Percentiles rank a stretch among this genome's conserved stretches.
These are phyloP conservation scores for Esperia sulphurella DNA, from an alignment of 2,888 invertebrate species.

Conservation along the genomic window DNA sequence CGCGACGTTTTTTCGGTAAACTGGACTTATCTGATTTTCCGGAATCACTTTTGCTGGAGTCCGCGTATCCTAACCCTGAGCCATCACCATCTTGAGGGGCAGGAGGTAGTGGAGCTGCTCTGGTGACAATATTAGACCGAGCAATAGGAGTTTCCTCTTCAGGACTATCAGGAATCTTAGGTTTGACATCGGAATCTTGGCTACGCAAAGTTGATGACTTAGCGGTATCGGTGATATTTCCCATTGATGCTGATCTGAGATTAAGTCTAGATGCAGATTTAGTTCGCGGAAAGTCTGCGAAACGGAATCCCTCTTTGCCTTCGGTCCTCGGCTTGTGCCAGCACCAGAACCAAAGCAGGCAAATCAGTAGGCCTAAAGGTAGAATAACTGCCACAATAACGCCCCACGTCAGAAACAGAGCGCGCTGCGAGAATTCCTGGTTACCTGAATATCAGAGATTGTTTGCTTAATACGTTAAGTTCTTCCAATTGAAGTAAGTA, in stretches of 20 bases:
- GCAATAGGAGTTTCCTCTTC: constrained; percentile 54
- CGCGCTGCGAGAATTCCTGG: constrained; percentile 84
- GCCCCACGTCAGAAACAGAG: constrained; percentile 86
- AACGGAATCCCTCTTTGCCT: constrained; percentile 79
- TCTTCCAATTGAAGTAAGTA: neutral
- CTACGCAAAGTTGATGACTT: constrained; percentile 64
- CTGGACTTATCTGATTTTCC: constrained; percentile 75
- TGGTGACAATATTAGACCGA: constrained; percentile 31
- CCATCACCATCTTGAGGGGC: constrained; percentile 64
- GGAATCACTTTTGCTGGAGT: constrained; percentile 72
- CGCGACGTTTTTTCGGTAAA: constrained; percentile 81
- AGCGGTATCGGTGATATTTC: constrained; percentile 72
- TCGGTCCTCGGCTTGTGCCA: constrained; percentile 78
- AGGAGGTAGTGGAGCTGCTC: constrained; percentile 52
- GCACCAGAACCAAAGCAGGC: constrained; percentile 82
- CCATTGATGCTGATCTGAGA: constrained; percentile 73
- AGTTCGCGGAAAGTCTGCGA: constrained; percentile 76
- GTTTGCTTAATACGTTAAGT: neutral
- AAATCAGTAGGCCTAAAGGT: constrained; percentile 81
- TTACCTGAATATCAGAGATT: constrained; percentile 71
- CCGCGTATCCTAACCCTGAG: constrained; percentile 73
- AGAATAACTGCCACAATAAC: constrained; percentile 85
- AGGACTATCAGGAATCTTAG: constrained; percentile 55
- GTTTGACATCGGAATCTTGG: constrained; percentile 53
- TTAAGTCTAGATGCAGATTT: constrained; percentile 80